These are phyloP conservation scores for Sphaerodactylus townsendi DNA, from an alignment of 2,113 vertebrate genomes.

Conservation along the genomic window DNA sequence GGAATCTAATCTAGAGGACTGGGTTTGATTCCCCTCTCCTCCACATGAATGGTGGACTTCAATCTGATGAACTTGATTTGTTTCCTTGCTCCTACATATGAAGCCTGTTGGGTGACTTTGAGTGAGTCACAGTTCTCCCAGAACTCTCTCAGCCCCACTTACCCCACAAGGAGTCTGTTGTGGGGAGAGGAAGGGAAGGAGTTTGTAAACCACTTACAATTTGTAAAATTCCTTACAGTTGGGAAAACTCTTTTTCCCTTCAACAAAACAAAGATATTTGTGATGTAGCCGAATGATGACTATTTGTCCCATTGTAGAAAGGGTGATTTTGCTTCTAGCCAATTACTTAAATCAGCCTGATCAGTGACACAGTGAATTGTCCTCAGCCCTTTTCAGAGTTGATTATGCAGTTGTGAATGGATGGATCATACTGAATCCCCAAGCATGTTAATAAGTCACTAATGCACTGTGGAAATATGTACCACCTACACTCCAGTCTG, in stretches of 20 bases:
- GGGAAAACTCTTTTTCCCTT: background rate
- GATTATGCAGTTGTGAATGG: conserved; percentile 33
- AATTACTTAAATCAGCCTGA: conserved; percentile 42
- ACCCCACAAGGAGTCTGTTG: no score
- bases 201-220: no score
- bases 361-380: conserved; percentile 39
- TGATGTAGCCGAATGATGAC: background rate
- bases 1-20: no score
- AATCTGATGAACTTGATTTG: no score
- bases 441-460: conserved; percentile 20
- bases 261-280: background rate
- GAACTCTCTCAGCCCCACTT: no score
- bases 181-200: no score
- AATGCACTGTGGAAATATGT: conserved; percentile 34
- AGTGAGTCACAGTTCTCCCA: no score
- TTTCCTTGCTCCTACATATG: no score
- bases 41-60: no score
- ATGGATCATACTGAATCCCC: conserved; percentile 28
- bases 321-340: conserved; percentile 22
- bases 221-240: no score
- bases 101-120: no score
- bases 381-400: conserved; percentile 13
- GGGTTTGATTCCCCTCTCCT: no score
- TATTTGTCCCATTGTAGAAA: conserved; percentile 9
- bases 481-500: conserved; percentile 30